Percentiles rank a stretch among this genome's conserved stretches.
These are phyloP conservation scores for Ceraclea dissimilis DNA, from an alignment of 2,888 invertebrate genomes.

Conservation along the genomic window DNA sequence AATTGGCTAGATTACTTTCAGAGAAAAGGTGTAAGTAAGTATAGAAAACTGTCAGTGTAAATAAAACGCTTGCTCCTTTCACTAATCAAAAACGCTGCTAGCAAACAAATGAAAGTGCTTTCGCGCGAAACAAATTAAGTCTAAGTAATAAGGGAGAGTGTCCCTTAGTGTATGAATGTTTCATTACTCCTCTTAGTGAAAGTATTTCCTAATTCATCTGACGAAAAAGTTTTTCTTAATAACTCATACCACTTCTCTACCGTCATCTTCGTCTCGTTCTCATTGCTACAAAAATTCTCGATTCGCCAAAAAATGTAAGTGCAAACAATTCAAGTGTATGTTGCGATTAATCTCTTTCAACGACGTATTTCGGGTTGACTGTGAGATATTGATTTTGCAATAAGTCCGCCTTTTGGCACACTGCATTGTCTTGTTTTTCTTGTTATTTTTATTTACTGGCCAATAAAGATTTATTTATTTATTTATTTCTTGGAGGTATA, in stretches of 20 bases:
- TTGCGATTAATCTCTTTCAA: background rate
- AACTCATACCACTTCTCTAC: background rate
- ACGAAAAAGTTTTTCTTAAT: conserved; percentile 23
- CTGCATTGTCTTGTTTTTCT: background rate
- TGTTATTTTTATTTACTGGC: no score
- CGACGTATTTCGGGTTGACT: no score
- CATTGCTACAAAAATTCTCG: background rate
- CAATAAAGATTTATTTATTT: no score
- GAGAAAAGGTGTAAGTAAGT: conserved; percentile 11
- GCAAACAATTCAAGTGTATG: no score
- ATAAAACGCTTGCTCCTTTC: conserved; percentile 14
- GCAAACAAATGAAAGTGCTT: conserved; percentile 24
- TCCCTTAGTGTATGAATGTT: conserved; percentile 26
- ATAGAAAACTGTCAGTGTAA: conserved; percentile 9
- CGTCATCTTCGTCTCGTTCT: background rate
- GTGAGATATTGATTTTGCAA: no score
- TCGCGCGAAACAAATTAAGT: conserved; percentile 23
- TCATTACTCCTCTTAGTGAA: conserved; percentile 24
- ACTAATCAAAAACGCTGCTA: conserved; percentile 25
- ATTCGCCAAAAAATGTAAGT: no score
- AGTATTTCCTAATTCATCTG: conserved; percentile 26
- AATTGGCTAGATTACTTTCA: conserved; percentile 18
- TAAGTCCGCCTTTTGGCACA: no score
- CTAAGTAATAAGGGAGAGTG: conserved; percentile 24
- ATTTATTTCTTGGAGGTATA: no score